A percentile compares a stretch with the other conserved stretches of the same genome.
phyloP scores from a whole-genome alignment of 2,797 vertebrate species.

The Acanthurus lineatus region DNA sequence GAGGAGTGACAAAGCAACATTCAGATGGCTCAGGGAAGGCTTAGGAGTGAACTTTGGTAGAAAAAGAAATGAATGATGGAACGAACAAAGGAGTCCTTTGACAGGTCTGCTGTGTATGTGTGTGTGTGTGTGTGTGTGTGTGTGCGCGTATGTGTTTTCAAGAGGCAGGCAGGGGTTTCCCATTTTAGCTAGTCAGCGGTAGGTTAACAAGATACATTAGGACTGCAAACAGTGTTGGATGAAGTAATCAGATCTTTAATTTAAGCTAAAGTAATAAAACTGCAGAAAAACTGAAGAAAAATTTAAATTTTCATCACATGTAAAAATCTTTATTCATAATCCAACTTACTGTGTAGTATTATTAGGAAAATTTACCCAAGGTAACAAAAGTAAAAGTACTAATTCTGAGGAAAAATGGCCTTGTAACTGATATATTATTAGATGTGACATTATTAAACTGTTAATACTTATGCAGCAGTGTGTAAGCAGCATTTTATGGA shows the following conservation, averaged over 20 bases:
- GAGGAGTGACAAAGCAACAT: slow-evolving; percentile 80
- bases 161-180: slow-evolving; percentile 64
- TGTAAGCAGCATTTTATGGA: no score
- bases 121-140: slow-evolving; percentile 40
- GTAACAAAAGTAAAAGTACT: not conserved
- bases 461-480: no score
- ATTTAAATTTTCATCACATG: not conserved
- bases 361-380: not conserved
- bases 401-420: no score
- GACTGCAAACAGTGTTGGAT: slow-evolving; percentile 28
- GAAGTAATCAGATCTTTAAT: slow-evolving; percentile 28
- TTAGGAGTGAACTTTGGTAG: slow-evolving; percentile 75
- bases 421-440: no score
- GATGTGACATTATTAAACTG: no score
- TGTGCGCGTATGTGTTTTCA: slow-evolving; percentile 48
- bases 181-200: slow-evolving; percentile 61
- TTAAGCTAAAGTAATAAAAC: slow-evolving; percentile 4
- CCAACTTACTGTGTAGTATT: not conserved
- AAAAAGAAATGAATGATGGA: slow-evolving; percentile 73
- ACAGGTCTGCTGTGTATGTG: slow-evolving; percentile 62
- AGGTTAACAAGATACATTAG: slow-evolving; percentile 65
- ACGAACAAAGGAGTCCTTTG: slow-evolving; percentile 79
- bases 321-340: not conserved
- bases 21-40: slow-evolving; percentile 75
- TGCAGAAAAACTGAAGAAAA: not conserved